These are phyloP conservation scores for Cyrtorhinus lividipennis DNA, from an alignment of 1,140 invertebrate species.

Conservation along the genomic window DNA sequence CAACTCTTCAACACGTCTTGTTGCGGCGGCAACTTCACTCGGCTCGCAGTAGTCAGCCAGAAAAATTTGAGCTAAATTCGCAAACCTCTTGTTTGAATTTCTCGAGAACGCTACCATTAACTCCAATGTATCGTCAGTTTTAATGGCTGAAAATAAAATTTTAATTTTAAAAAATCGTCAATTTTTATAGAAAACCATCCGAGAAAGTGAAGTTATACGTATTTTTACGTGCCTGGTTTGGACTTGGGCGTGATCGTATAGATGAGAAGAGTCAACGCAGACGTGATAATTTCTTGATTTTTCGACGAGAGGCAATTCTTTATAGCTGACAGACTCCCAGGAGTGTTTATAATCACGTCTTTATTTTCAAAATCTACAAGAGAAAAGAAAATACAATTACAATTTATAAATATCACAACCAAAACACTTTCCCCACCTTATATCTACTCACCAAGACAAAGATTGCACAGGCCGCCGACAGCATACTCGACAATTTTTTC, in stretches of 20 bases:
- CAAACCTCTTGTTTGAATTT: slow-evolving; percentile 39
- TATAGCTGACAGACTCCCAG: background rate
- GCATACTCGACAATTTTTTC: slow-evolving; percentile 51
- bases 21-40: slow-evolving; percentile 13
- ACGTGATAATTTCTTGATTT: slow-evolving; percentile 46
- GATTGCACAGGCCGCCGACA: slow-evolving; percentile 67
- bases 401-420: background rate
- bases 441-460: slow-evolving; percentile 51
- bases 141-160: slow-evolving; percentile 34
- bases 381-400: background rate
- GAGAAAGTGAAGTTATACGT: too few relatives aligned
- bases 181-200: too few relatives aligned
- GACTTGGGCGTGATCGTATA: slow-evolving; percentile 38
- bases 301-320: slow-evolving; percentile 5
- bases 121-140: slow-evolving; percentile 34
- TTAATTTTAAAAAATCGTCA: too few relatives aligned
- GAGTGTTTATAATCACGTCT: background rate
- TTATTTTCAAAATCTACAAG: slow-evolving; percentile 9
- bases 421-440: too few relatives aligned
- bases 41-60: slow-evolving; percentile 37
- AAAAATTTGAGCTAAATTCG: slow-evolving; percentile 55
- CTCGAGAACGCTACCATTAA: slow-evolving; percentile 37
- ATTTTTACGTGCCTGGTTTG: slow-evolving; percentile 33
- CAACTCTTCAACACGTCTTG: slow-evolving; percentile 5
- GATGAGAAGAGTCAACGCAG: slow-evolving; percentile 50